Percentiles rank a stretch among this genome's conserved stretches.
Evolutionary conservation across 2,888 invertebrate species (phyloP).

Genomic region (Mesochorus sp.): DNA sequence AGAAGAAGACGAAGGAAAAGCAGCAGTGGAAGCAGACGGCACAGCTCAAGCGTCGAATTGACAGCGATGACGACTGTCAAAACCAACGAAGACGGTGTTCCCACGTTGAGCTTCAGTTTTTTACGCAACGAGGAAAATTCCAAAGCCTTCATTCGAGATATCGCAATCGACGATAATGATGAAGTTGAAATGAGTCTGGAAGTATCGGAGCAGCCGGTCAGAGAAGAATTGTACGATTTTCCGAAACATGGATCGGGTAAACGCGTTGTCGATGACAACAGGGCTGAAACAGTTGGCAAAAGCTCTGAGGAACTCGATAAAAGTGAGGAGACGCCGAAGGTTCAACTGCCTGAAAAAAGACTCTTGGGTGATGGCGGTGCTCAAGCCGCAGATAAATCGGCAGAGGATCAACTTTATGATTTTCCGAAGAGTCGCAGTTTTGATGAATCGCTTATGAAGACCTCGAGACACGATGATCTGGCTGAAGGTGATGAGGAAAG

Average conservation of each 20-base stretch:
- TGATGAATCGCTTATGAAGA: neutral
- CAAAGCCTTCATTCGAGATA: conserved; percentile 23
- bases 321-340: neutral
- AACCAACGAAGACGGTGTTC: conserved; percentile 74
- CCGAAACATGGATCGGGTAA: conserved; percentile 46
- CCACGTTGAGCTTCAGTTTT: conserved; percentile 78
- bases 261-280: neutral
- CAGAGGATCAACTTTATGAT: conserved; percentile 69
- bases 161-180: conserved; percentile 30
- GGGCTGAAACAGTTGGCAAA: conserved; percentile 12
- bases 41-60: conserved; percentile 75
- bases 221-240: conserved; percentile 60
- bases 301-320: neutral
- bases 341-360: conserved; percentile 13
- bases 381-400: neutral
- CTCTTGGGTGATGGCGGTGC: conserved; percentile 8
- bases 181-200: conserved; percentile 24
- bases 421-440: conserved; percentile 66
- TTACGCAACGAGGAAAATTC: conserved; percentile 65
- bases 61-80: conserved; percentile 73
- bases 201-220: conserved; percentile 12
- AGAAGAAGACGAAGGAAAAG: conserved; percentile 21
- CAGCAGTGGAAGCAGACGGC: conserved; percentile 64
- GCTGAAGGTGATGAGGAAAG: conserved; percentile 22
- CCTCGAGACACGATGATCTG: neutral